Evolutionary conservation across 2,888 invertebrate species (phyloP).

Genomic region (Proisotoma minuta): DNA sequence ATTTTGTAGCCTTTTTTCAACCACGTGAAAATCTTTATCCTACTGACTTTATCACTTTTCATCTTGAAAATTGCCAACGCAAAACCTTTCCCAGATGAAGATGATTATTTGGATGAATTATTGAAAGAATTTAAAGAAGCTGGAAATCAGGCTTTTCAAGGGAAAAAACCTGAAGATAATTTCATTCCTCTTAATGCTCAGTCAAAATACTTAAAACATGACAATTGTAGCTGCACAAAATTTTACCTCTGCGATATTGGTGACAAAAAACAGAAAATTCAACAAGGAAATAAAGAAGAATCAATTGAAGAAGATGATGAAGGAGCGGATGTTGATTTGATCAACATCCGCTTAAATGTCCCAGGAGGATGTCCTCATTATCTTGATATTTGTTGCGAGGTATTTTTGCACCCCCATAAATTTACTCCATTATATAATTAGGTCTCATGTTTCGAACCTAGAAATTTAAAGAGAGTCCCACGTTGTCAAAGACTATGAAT

Average conservation of each 20-base stretch:
- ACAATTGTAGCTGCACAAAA: constrained; percentile 24
- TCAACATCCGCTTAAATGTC: constrained; percentile 4
- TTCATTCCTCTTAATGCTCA: constrained; percentile 7
- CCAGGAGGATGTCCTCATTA: constrained; percentile 15
- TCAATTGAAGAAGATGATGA: constrained; percentile 11
- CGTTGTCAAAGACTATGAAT: background rate
- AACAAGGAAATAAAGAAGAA: constrained; percentile 11
- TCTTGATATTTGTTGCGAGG: constrained; percentile 21
- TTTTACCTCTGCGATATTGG: constrained; percentile 25
- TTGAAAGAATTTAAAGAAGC: constrained; percentile 2
- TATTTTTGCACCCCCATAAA: background rate
- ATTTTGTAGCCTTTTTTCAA: too few species aligned
- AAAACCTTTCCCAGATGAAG: background rate
- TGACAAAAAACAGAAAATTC: background rate
- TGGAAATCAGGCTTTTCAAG: background rate
- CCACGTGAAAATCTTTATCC: too few species aligned
- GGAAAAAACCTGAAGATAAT: background rate
- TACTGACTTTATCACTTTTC: too few species aligned
- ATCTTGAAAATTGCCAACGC: too few species aligned
- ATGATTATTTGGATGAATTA: constrained; percentile 5
- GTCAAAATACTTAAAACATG: background rate
- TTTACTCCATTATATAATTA: background rate
- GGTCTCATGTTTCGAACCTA: background rate
- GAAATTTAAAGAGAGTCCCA: background rate
- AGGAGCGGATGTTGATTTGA: constrained; percentile 1